A percentile compares a stretch with the other conserved stretches of the same genome.
Conservation (phyloP, 2,113 vertebrate genomes). For the Peromyscus californicus region DNA sequence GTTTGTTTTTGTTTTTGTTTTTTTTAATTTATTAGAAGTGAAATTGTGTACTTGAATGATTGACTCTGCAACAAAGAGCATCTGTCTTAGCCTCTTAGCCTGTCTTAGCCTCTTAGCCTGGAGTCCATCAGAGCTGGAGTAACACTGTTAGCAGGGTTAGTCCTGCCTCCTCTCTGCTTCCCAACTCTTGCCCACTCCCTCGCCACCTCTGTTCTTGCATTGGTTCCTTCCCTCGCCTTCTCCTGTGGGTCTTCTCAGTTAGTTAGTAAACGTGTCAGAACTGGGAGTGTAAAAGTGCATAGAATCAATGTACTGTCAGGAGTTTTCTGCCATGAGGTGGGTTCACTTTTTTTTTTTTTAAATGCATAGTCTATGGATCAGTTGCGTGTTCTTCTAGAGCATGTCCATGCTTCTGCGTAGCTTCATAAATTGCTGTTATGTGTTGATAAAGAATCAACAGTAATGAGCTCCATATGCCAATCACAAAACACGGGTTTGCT, state of each 20-base stretch:
- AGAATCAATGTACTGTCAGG: slow-evolving; percentile 2
- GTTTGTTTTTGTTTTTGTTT: not conserved
- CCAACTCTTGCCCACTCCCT: not conserved
- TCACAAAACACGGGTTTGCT: slow-evolving; percentile 32
- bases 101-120: not conserved
- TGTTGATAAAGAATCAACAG: not conserved
- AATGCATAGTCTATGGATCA: not conserved
- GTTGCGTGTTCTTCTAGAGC: not conserved
- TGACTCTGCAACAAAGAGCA: slow-evolving; percentile 44
- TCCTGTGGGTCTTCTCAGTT: slow-evolving; percentile 46
- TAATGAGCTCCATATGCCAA: not conserved
- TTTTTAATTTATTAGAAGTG: slow-evolving; percentile 30
- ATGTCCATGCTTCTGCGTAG: slow-evolving; percentile 21
- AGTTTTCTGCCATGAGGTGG: slow-evolving; percentile 40
- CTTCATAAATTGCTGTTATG: not conserved
- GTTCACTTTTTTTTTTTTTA: not conserved
- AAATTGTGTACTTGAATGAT: slow-evolving; percentile 18
- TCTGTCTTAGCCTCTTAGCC: not conserved
- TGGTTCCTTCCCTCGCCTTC: not conserved
- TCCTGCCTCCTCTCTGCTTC: not conserved
- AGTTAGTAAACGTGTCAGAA: slow-evolving; percentile 69
- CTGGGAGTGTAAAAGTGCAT: slow-evolving; percentile 62
- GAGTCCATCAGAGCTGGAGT: not conserved
- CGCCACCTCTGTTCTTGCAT: not conserved
- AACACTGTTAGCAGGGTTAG: not conserved